Evolutionary conservation across 2,888 invertebrate species (phyloP), one percentile per base, ranked within the genome.

Genomic region (Trichogramma evanescens): DNA sequence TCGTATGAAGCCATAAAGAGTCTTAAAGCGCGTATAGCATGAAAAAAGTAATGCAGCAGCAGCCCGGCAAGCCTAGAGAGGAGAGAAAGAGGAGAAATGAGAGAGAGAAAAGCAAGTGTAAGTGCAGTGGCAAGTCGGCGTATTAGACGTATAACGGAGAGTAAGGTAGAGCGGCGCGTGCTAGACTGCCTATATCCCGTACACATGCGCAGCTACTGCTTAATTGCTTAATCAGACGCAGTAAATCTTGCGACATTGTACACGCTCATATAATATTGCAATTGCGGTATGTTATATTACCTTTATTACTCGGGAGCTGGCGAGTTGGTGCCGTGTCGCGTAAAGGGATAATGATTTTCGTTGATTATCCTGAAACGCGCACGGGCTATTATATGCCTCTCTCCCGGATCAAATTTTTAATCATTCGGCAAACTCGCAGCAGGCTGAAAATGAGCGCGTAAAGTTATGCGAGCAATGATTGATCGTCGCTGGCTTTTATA

Each of bases 151-250:
- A 8, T 54, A 40, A 50, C 54, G 51, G 54, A 55, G 57, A 49
- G 41, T 9, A 9, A 48, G 10, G 40, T 38, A 51, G 38, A 50
- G 9, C 49, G 41, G 13, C 39, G 38, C 44, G 44, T 26, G 9
- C 40, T 44, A 9, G 10, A 43, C 43, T 38, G 50, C 50, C 10
- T 13, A 10, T 42, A 48, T 40, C 9, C 48, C 13, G 7, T 8
- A 46, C 51, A 50, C 50, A 44, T 52, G 45, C 26, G 26, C 26
- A 26, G 26, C 26, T 53, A 46, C 59, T 62, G 67, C 67, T 75
- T 76, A 75, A 76, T 76, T 75, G 73, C 75, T 74, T 74, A 75
- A 76, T 76, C 74, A 74, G 72, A 75, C 74, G 72, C 70, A 71
- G 73, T 75, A 73, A 76, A 74, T 76, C 75, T 74, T 70, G 62